Evolutionary conservation across 2,888 invertebrate species (phyloP).

Genomic region (Macrosiphum euphorbiae): DNA sequence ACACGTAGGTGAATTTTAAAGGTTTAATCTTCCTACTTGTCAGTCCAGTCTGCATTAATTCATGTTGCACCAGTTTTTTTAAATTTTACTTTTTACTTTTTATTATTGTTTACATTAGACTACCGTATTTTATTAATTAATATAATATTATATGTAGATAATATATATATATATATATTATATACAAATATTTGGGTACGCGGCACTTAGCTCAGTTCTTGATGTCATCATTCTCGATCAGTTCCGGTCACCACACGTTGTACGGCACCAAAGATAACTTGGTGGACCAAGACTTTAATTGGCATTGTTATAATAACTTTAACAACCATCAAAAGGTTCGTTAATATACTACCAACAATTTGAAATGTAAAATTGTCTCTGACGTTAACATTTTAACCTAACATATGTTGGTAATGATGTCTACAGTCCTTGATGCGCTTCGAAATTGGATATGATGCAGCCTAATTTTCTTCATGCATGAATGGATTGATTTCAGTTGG

Average conservation of each 20-base stretch:
- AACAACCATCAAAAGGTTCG: constrained; percentile 60
- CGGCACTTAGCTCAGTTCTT: constrained; percentile 69
- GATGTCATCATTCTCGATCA: constrained; percentile 63
- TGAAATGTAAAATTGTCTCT: neutral
- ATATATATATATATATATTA: neutral
- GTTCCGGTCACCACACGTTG: constrained; percentile 58
- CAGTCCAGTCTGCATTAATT: neutral
- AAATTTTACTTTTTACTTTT: neutral
- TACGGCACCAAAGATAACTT: constrained; percentile 60
- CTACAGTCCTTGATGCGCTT: constrained; percentile 10
- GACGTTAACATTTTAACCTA: constrained; percentile 33
- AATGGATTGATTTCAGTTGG: neutral
- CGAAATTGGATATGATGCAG: neutral
- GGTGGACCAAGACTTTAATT: constrained; percentile 61
- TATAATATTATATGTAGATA: neutral
- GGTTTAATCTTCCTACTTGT: neutral
- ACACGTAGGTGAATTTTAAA: neutral
- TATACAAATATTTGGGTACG: constrained; percentile 28
- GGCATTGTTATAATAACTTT: constrained; percentile 62
- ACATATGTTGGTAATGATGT: constrained; percentile 25
- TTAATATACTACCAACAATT: constrained; percentile 35
- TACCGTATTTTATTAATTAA: neutral
- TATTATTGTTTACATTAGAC: neutral
- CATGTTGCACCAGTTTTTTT: neutral
- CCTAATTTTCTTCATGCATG: constrained; percentile 48